Evolutionary conservation across 2,888 invertebrate genomes (phyloP), one percentile per base, ranked within the genome.

Genomic region (Nomada lathburiana): DNA sequence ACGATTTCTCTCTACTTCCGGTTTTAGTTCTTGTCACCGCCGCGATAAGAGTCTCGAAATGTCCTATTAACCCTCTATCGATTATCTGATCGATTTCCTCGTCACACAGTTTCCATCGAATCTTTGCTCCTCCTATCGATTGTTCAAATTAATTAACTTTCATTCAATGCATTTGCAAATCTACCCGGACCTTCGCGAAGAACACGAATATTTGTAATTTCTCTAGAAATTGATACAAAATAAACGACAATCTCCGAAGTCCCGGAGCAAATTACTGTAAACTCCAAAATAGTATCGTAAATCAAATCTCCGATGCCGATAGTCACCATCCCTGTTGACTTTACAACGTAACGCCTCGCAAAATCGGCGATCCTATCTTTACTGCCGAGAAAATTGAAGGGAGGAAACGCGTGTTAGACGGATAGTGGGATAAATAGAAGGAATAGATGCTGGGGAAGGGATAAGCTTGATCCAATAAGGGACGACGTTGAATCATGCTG

Each of bases 1-100:
- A 79, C 76, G 79, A 83, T 73, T 84, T 77, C 83, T 75, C 20
- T 70, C 50, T 20, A 36, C 20, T 73, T 74, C 73, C 67, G 67
- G 50, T 36, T 53, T 53, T 16, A 44, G 1, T 26, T 50, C 50
- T 62, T 67, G 36, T 57, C 57, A 23, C n/a, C 23, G 23, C 16
- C 36, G 10, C 60, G 60, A 60, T 53, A 53, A 52, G 11, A 23
- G 26, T 11, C 36, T 42, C 20, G 62, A 74, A 76, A 80, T 76
- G 80, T 83, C 76, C 82, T 69, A 69, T 62, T 63, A 70, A 67
- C 73, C 72, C 57, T 76, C 50, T n/a, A 5, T 64, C 52, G 52
- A 26, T 59, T n/a, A 13, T 20, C 26, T 53, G 29, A 59, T 70
- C 50, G 52, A 65, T 18, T 20, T n/a, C 20, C 36, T 60, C 53